Evolutionary conservation across 2,113 vertebrate species (phyloP).

Genomic region (Bagarius yarrelli): DNA sequence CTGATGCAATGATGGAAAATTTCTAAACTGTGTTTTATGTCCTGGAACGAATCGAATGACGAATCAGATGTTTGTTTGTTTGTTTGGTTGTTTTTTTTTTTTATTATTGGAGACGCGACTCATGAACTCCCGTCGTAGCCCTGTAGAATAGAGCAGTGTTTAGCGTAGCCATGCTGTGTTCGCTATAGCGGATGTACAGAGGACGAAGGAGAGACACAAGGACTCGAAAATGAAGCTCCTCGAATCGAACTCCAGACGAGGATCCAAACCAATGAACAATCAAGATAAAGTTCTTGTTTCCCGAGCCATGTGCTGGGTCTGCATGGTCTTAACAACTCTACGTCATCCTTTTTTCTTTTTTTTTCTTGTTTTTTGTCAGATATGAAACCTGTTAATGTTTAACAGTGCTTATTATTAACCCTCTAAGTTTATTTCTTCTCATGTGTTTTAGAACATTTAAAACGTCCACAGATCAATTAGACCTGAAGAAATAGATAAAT

Average conservation of each 20-base stretch:
- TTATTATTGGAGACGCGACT: neutral
- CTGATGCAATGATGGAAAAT: constrained; percentile 57
- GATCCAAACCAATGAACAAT: constrained; percentile 46
- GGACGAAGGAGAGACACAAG: constrained; percentile 13
- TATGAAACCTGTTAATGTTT: constrained; percentile 54
- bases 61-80: too few species aligned
- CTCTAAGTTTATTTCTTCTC: constrained; percentile 16
- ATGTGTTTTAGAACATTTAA: constrained; percentile 1
- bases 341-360: neutral
- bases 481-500: constrained; percentile 5
- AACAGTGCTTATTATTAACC: constrained; percentile 57
- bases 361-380: constrained; percentile 48
- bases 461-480: constrained; percentile 3
- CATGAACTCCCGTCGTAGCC: constrained; percentile 54
- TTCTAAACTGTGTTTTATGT: constrained; percentile 35
- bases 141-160: constrained; percentile 55
- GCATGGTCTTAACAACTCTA: constrained; percentile 42
- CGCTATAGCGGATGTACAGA: constrained; percentile 49
- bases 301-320: constrained; percentile 46
- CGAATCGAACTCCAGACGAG: constrained; percentile 16
- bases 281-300: constrained; percentile 45
- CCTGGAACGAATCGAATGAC: constrained; percentile 38
- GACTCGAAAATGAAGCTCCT: constrained; percentile 24
- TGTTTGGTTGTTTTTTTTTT: constrained; percentile 36
- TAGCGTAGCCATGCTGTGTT: constrained; percentile 55